Conservation (phyloP, 2,797 vertebrate species). For the Pyrrhura leucotis region DNA sequence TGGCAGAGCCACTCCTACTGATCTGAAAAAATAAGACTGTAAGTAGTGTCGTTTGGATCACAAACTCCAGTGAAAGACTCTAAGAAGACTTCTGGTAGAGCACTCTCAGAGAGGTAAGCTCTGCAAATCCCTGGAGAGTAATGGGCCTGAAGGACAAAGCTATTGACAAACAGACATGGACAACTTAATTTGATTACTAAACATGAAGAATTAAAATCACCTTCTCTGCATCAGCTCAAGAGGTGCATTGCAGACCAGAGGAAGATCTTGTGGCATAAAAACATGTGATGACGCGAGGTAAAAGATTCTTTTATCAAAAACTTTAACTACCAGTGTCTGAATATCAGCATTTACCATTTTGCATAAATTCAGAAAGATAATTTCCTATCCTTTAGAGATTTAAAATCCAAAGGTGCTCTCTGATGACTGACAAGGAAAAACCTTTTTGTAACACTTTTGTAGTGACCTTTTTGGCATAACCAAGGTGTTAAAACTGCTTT, state of each 20-base stretch:
- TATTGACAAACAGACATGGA: background rate
- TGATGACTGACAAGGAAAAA: background rate
- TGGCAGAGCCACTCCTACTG: background rate
- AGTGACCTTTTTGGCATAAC: background rate
- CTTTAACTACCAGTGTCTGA: background rate
- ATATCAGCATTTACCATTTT: background rate
- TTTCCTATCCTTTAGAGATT: background rate
- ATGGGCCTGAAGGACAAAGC: background rate
- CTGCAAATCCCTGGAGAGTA: background rate
- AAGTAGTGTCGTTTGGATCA: background rate
- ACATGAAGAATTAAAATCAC: background rate
- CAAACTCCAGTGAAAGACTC: background rate
- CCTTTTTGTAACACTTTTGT: background rate
- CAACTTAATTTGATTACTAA: background rate
- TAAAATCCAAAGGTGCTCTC: background rate
- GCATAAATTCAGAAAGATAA: background rate
- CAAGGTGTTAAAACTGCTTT: background rate
- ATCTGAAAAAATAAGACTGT: background rate
- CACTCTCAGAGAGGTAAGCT: background rate
- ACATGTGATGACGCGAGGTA: background rate
- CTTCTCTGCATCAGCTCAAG: background rate
- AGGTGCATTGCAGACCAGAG: background rate
- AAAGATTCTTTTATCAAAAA: background rate
- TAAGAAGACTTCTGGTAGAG: background rate
- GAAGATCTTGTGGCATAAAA: background rate